Conservation (phyloP, 64 coral and sea anemone genomes). For the Trachythela sp. region DNA sequence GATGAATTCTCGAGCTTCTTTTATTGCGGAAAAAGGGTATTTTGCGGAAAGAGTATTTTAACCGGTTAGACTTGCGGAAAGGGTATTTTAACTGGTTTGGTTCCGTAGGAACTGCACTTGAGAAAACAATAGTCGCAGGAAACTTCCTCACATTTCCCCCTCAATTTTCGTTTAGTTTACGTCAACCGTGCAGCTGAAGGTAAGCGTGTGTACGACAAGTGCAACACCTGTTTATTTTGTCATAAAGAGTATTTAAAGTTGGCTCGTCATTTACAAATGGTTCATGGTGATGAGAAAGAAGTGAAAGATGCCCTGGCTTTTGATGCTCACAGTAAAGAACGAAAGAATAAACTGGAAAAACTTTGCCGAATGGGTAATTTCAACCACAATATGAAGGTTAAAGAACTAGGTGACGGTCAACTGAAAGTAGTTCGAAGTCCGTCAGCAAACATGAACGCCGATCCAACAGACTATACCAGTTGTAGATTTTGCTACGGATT, state of each 20-base stretch:
- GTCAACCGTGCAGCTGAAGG: no score
- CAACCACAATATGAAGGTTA: constrained; percentile 20
- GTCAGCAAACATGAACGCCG: neutral
- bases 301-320: neutral
- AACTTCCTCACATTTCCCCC: no score
- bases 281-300: neutral
- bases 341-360: constrained; percentile 5
- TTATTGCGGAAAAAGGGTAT: no score
- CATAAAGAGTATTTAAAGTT: constrained; percentile 24
- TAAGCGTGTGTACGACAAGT: constrained; percentile 14
- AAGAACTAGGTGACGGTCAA: neutral
- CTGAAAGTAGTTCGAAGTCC: neutral
- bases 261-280: neutral
- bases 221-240: constrained; percentile 15
- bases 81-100: no score
- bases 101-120: no score
- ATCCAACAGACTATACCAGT: neutral
- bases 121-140: no score
- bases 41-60: no score
- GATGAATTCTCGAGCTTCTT: no score
- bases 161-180: no score
- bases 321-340: neutral
- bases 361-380: constrained; percentile 20
- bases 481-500: constrained; percentile 14
- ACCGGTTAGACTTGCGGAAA: no score